These are phyloP conservation scores for Nothoprocta pentlandii DNA, from an alignment of 2,113 vertebrate species.

Conservation along the genomic window DNA sequence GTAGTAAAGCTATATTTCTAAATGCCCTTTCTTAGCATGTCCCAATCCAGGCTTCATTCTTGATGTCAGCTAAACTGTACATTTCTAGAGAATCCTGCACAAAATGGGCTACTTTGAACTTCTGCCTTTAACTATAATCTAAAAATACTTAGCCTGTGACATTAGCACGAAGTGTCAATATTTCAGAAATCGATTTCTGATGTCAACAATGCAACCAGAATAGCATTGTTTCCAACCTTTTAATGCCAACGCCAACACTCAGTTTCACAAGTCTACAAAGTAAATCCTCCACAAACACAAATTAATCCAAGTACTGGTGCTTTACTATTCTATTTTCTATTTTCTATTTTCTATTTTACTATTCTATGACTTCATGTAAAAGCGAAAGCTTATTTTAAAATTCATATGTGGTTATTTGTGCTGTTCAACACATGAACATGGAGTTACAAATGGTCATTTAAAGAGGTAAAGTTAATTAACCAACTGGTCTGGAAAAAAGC, in stretches of 20 bases:
- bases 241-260: neutral
- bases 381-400: constrained; percentile 8
- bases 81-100: neutral
- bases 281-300: neutral
- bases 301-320: neutral
- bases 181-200: neutral
- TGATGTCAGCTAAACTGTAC: neutral
- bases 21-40: neutral
- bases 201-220: neutral
- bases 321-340: neutral
- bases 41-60: neutral
- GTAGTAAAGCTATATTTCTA: neutral
- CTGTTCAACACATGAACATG: neutral
- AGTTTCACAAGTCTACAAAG: neutral
- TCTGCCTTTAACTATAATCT: neutral
- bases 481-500: neutral
- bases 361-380: neutral
- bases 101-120: neutral
- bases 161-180: neutral
- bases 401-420: neutral
- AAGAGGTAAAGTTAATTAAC: neutral
- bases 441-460: constrained; percentile 1
- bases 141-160: neutral
- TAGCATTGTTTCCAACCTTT: neutral
- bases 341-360: no score